Conservation (phyloP, 1,140 invertebrate species). For the Idris sp. region DNA sequence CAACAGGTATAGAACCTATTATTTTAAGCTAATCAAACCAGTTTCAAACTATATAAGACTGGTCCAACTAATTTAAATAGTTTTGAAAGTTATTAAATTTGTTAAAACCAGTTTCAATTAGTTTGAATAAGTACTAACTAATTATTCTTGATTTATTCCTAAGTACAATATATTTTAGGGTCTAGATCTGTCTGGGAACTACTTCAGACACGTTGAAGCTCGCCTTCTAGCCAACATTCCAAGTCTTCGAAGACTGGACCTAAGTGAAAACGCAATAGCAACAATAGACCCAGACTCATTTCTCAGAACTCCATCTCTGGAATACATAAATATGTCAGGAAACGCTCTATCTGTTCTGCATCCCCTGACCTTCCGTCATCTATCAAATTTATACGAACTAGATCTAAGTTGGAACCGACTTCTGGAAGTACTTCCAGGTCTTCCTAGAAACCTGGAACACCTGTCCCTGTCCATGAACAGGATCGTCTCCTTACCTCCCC, state of each 20-base stretch:
- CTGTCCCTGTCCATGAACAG: slow-evolving; percentile 87
- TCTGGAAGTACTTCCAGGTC: slow-evolving; percentile 83
- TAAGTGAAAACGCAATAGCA: slow-evolving; percentile 87
- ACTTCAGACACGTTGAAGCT: slow-evolving; percentile 84
- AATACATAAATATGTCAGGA: slow-evolving; percentile 87
- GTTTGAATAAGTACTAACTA: no score
- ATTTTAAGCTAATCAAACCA: slow-evolving; percentile 43
- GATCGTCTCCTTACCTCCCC: slow-evolving; percentile 82
- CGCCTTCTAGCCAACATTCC: slow-evolving; percentile 86
- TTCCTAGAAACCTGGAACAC: slow-evolving; percentile 87
- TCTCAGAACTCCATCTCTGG: slow-evolving; percentile 83
- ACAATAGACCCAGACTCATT: slow-evolving; percentile 86
- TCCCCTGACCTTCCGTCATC: slow-evolving; percentile 85
- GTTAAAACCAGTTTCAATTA: no score
- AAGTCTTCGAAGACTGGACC: slow-evolving; percentile 85
- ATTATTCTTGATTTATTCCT: not conserved
- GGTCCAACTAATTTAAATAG: no score
- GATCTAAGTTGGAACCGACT: slow-evolving; percentile 88
- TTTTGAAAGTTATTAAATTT: no score
- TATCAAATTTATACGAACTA: slow-evolving; percentile 86
- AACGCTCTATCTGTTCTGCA: slow-evolving; percentile 85
- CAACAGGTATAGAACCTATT: no score
- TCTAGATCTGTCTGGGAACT: slow-evolving; percentile 88
- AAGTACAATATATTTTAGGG: slow-evolving; percentile 72
- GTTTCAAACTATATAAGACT: no score